These are phyloP conservation scores for Asarcornis scutulata DNA, from an alignment of 2,113 vertebrate genomes.

Conservation along the genomic window DNA sequence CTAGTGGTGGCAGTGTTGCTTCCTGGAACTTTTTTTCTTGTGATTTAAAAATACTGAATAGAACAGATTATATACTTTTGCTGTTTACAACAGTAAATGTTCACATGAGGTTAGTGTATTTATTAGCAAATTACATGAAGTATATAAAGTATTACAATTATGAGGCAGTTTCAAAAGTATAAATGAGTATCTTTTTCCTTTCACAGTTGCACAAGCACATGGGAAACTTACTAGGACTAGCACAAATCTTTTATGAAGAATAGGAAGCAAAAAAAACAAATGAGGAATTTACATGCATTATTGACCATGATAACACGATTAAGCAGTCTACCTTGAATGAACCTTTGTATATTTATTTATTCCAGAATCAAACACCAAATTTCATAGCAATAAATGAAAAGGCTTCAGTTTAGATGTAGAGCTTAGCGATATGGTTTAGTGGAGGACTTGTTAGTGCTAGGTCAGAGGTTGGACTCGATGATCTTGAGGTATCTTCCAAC, in stretches of 20 bases:
- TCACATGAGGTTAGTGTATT: not conserved
- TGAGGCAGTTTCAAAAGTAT: not conserved
- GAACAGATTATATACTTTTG: constrained; percentile 35
- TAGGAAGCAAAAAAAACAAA: not conserved
- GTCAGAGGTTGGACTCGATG: no score
- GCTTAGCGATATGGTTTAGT: no score
- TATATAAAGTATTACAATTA: not conserved
- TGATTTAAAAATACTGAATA: constrained; percentile 42
- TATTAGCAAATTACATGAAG: not conserved
- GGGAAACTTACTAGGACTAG: not conserved
- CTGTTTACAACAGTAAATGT: constrained; percentile 53
- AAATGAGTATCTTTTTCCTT: not conserved
- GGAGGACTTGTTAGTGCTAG: no score
- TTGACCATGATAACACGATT: not conserved
- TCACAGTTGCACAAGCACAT: not conserved
- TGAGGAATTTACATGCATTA: not conserved
- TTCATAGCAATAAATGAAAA: not conserved
- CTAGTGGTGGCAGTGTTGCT: constrained; percentile 54
- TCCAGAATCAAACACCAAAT: not conserved
- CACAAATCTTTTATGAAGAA: not conserved
- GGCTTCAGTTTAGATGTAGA: not conserved
- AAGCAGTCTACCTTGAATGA: not conserved
- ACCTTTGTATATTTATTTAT: not conserved
- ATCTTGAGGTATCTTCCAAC: no score
- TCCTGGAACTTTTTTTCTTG: constrained; percentile 50